A percentile compares a stretch with the other conserved stretches of the same genome.
These are phyloP conservation scores for Moxostoma hubbsi DNA, from an alignment of 2,797 vertebrate genomes.

Conservation along the genomic window DNA sequence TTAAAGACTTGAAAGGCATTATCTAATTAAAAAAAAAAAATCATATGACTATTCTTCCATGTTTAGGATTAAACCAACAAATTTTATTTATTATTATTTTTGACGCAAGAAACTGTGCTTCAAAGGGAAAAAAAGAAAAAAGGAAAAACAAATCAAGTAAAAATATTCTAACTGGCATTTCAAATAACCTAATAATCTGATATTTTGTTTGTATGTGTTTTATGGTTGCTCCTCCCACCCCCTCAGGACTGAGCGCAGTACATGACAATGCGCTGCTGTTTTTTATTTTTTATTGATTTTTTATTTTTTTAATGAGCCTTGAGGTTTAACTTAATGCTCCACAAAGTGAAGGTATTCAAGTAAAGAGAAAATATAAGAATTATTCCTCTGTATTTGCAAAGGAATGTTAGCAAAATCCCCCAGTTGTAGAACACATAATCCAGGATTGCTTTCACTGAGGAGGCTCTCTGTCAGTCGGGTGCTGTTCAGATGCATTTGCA, in stretches of 20 bases:
- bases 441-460: slow-evolving; percentile 36
- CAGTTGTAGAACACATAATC: slow-evolving; percentile 43
- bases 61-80: not conserved
- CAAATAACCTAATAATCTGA: slow-evolving; percentile 23
- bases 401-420: slow-evolving; percentile 38
- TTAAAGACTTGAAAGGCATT: slow-evolving; percentile 15
- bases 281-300: slow-evolving; percentile 11
- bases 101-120: not conserved
- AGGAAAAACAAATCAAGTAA: not conserved
- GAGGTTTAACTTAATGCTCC: slow-evolving; percentile 36
- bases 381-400: slow-evolving; percentile 48
- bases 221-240: not conserved
- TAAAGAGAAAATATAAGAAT: slow-evolving; percentile 38
- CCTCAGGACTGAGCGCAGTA: slow-evolving; percentile 25
- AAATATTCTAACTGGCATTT: not conserved
- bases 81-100: not conserved
- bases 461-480: slow-evolving; percentile 9
- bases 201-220: slow-evolving; percentile 19
- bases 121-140: not conserved
- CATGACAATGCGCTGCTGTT: slow-evolving; percentile 17
- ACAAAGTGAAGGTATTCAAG: slow-evolving; percentile 10
- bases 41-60: not conserved
- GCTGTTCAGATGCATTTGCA: slow-evolving; percentile 29
- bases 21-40: not conserved
- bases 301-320: slow-evolving; percentile 16